Base-by-base conservation (phyloP, 2,113 vertebrate genomes). In the Nansenia antarctica region DNA sequence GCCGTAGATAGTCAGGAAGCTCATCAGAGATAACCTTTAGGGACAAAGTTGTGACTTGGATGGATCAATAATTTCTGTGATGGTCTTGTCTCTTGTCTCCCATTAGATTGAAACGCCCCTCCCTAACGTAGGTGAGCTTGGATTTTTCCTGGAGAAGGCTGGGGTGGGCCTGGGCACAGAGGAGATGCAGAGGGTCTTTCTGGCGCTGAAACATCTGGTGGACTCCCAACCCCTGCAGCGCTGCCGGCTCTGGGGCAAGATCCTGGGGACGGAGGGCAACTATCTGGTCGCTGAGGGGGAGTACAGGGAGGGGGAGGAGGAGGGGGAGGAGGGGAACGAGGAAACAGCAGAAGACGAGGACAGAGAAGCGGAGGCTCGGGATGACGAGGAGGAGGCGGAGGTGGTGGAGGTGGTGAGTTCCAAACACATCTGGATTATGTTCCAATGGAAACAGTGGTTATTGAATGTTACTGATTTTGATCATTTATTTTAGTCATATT, bases 161-260 rank as follows among this genome's bases (percentile, higher is more conserved):
- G 96, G 95, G 52, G 90, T 97, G 61, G 93, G 93, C 62, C 79
- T 98, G 79, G 92, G 90, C 74, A 86, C 89, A 39, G 95, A 95
- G 61, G 98, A 98, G 89, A 92, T 80, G 70, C 95, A 94, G n/a
- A 93, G 89, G 49, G 78, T 98, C 81, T 91, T 94, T 66, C 94
- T 99, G 45, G 94, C 95, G 2, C 89, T 99, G 63, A 98, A 95
- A 70, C 94, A 94, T 18, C 91, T 99, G 7, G 83, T 92, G 18
- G 92, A 87, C 42, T 86, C 74, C 0, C 92, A 95, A 30, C 89
- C 86, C 14, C 83, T 98, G 63, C 92, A 90, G 59, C 92, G 45
- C 34, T 99, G 96, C 72, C 90, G 94, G 39, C 93, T 99, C 77
- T 99, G 98, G 97, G 98, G 98, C 3, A 99, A 98, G 81, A 93